Evolutionary conservation across 92 coral and sea anemone species (phyloP).

Genomic region (Actinernus sp.): DNA sequence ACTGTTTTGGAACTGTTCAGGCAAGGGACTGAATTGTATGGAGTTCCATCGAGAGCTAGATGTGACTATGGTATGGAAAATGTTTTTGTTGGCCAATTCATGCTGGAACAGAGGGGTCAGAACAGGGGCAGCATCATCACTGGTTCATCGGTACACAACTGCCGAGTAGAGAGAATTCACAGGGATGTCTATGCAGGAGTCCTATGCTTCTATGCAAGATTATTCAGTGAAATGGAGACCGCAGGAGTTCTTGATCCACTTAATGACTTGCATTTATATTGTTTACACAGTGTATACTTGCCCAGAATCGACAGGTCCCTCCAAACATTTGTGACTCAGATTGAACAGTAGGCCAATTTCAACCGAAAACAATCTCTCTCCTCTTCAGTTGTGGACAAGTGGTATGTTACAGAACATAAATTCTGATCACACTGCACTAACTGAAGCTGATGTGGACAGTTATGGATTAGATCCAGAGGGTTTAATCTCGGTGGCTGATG

Average conservation of each 20-base stretch:
- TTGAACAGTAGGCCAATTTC: conserved; percentile 89
- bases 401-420: conserved; percentile 78
- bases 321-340: no score
- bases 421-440: conserved; percentile 77
- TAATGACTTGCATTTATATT: conserved; percentile 63
- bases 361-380: conserved; percentile 78
- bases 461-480: conserved; percentile 75
- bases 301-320: conserved; percentile 72
- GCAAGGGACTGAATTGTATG: conserved; percentile 34
- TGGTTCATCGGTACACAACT: conserved; percentile 66
- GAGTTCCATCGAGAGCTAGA: conserved; percentile 50
- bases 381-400: conserved; percentile 76
- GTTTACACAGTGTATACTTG: conserved; percentile 58
- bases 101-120: conserved; percentile 54
- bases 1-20: conserved; percentile 56
- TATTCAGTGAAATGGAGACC: conserved; percentile 55
- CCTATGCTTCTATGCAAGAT: conserved; percentile 64
- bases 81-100: conserved; percentile 61
- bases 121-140: conserved; percentile 67
- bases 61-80: conserved; percentile 66
- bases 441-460: conserved; percentile 52
- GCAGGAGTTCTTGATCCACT: conserved; percentile 65
- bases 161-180: conserved; percentile 59
- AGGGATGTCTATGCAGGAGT: conserved; percentile 73
- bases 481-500: conserved; percentile 53